phyloP scores from a whole-genome alignment of 1,140 invertebrate species.

The Ericerus pela region DNA sequence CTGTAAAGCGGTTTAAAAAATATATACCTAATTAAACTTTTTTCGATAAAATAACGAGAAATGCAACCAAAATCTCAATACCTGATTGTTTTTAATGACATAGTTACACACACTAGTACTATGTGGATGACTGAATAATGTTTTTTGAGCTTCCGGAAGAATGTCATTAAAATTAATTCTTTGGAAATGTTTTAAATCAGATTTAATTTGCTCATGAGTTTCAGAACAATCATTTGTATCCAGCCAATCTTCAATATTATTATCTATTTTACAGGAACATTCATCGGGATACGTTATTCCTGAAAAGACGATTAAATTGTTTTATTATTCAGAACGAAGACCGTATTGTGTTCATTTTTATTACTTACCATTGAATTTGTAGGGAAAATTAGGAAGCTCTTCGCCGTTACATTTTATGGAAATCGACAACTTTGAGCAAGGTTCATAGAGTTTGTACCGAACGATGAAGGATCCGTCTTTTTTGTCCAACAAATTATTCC shows the following conservation, averaged over 20 bases:
- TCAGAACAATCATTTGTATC: constrained; percentile 47
- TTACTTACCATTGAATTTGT: not conserved
- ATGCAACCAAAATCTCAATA: constrained; percentile 25
- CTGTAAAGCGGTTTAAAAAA: constrained; percentile 30
- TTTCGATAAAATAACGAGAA: not conserved
- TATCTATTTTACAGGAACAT: constrained; percentile 59
- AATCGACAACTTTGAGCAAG: constrained; percentile 54
- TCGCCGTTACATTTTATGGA: constrained; percentile 48
- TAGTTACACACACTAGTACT: constrained; percentile 78
- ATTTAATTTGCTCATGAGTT: constrained; percentile 51
- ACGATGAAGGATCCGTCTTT: constrained; percentile 76
- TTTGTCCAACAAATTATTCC: constrained; percentile 60
- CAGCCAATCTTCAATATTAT: constrained; percentile 48
- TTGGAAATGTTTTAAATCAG: constrained; percentile 55
- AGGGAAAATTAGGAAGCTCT: not conserved
- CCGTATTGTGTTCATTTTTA: not conserved
- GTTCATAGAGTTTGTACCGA: constrained; percentile 63
- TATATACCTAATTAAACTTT: not conserved
- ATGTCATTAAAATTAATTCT: constrained; percentile 54
- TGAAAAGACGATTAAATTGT: constrained; percentile 30
- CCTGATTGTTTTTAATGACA: constrained; percentile 65
- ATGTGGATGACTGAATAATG: constrained; percentile 48
- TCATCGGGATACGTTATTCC: constrained; percentile 61
- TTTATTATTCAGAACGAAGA: not conserved
- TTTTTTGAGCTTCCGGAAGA: constrained; percentile 42